These are phyloP conservation scores for Hypercompe scribonia DNA, from an alignment of 2,888 invertebrate genomes.

Conservation along the genomic window DNA sequence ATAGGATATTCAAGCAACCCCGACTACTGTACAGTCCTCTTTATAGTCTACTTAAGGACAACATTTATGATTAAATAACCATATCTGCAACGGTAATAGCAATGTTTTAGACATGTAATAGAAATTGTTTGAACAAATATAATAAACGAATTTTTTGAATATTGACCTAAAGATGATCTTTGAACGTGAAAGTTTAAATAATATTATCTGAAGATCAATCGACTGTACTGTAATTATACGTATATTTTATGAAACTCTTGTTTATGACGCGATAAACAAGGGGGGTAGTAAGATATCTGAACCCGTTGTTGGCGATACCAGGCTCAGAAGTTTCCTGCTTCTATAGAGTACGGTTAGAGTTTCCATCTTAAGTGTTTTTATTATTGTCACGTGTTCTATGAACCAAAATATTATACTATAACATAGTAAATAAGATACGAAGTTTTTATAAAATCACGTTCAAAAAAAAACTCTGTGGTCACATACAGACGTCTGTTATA, in stretches of 20 bases:
- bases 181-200: too few species aligned
- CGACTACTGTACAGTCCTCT: not conserved
- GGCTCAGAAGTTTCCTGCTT: not conserved
- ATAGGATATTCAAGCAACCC: not conserved
- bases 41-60: conserved; percentile 3
- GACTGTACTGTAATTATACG: too few species aligned
- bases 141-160: too few species aligned
- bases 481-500: conserved; percentile 29
- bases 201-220: too few species aligned
- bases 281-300: too few species aligned
- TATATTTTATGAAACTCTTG: not conserved
- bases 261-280: not conserved
- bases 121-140: not conserved
- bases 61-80: conserved; percentile 2
- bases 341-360: not conserved
- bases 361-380: not conserved
- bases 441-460: not conserved
- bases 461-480: not conserved
- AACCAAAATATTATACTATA: not conserved
- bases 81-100: conserved; percentile 7
- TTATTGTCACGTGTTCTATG: not conserved
- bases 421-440: not conserved
- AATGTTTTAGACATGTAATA: conserved; percentile 6
- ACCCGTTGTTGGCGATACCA: not conserved
- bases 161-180: too few species aligned